Percentiles rank a stretch among this genome's conserved stretches.
Evolutionary conservation across 2,797 vertebrate species (phyloP).

Genomic region (Amphiprion clarkii): DNA sequence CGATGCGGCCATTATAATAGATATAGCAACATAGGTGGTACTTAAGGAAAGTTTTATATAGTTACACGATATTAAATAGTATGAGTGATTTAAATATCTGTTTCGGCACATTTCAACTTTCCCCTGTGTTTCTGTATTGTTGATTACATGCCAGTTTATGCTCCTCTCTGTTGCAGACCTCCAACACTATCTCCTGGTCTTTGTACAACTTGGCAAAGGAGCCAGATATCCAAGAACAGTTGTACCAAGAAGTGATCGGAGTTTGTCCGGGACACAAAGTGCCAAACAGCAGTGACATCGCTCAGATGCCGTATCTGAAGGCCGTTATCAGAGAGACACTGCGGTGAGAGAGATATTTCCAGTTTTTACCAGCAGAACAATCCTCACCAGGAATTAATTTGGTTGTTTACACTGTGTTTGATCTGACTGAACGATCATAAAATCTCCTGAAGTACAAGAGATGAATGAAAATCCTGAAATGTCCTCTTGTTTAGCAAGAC

Average conservation of each 20-base stretch:
- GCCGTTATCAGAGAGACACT: slow-evolving; percentile 85
- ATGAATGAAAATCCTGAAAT: neutral
- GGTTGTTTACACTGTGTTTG: too few species aligned
- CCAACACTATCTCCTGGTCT: slow-evolving; percentile 87
- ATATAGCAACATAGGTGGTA: too few species aligned
- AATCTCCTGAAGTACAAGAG: too few species aligned
- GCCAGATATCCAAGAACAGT: slow-evolving; percentile 79
- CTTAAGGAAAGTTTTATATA: too few species aligned
- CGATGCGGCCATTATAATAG: too few species aligned
- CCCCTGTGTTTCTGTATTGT: too few species aligned
- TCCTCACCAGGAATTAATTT: neutral
- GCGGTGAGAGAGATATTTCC: slow-evolving; percentile 68
- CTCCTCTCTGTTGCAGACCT: slow-evolving; percentile 77
- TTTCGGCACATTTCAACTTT: too few species aligned
- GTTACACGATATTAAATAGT: too few species aligned
- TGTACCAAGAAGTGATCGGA: slow-evolving; percentile 80
- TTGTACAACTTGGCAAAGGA: slow-evolving; percentile 83
- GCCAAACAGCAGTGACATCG: slow-evolving; percentile 77
- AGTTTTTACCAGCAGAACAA: neutral
- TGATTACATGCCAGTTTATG: neutral
- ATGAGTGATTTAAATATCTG: too few species aligned
- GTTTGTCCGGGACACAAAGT: slow-evolving; percentile 80
- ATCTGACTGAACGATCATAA: too few species aligned
- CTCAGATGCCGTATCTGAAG: slow-evolving; percentile 85
- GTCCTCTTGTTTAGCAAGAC: neutral